phyloP scores from a whole-genome alignment of 2,113 vertebrate genomes.

The Caranx ignobilis region DNA sequence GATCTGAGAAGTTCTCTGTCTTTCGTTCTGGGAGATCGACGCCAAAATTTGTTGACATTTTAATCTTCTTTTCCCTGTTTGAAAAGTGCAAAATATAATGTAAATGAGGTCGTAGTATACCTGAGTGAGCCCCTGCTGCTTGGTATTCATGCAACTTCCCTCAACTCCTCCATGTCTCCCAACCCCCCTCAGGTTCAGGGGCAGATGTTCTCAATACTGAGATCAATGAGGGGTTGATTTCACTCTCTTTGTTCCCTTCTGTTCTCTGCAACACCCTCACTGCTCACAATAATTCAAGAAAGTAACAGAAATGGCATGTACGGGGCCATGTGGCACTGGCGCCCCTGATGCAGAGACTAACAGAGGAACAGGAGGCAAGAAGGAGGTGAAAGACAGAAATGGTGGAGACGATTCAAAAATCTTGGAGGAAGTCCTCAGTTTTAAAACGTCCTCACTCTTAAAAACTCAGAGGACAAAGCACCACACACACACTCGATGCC shows the following conservation, averaged over 20 bases:
- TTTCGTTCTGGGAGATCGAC: background rate
- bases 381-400: background rate
- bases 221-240: slow-evolving; percentile 75
- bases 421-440: background rate
- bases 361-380: slow-evolving; percentile 10
- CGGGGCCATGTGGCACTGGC: slow-evolving; percentile 54
- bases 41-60: background rate
- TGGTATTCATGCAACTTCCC: slow-evolving; percentile 42
- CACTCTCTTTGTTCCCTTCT: slow-evolving; percentile 74
- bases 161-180: slow-evolving; percentile 30
- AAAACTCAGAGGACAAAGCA: background rate
- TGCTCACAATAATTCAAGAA: slow-evolving; percentile 64
- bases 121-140: slow-evolving; percentile 49
- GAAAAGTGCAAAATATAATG: background rate
- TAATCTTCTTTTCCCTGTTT: too few relatives aligned
- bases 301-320: slow-evolving; percentile 59
- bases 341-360: slow-evolving; percentile 46
- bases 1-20: background rate
- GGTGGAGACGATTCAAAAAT: too few relatives aligned
- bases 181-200: slow-evolving; percentile 58
- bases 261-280: slow-evolving; percentile 51
- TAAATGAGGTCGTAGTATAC: background rate
- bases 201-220: slow-evolving; percentile 77
- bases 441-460: background rate
- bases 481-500: too few relatives aligned